phyloP scores from a whole-genome alignment of 2,888 invertebrate genomes.

The Ophion ellenae region DNA sequence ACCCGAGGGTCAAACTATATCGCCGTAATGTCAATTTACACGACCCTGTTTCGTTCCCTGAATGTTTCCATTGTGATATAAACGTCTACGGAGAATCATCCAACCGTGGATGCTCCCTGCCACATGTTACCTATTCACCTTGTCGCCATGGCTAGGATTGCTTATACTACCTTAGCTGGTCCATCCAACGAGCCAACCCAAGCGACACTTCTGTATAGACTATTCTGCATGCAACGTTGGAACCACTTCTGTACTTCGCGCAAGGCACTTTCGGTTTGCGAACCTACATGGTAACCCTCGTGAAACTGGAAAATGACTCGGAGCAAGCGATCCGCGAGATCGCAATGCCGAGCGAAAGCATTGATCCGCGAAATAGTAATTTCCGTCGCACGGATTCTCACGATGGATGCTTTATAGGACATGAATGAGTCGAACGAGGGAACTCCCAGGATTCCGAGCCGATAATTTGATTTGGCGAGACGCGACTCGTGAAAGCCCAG shows the following conservation, averaged over 20 bases:
- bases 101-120: not conserved
- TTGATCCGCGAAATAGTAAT: slow-evolving; percentile 53
- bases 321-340: slow-evolving; percentile 32
- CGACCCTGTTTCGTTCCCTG: not conserved
- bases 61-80: not conserved
- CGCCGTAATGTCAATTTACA: not conserved
- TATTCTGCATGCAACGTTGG: not conserved
- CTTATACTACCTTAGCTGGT: not conserved
- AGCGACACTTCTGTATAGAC: not conserved
- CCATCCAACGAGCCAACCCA: not conserved
- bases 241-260: not conserved
- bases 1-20: not conserved
- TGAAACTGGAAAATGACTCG: slow-evolving; percentile 26
- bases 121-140: not conserved
- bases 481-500: slow-evolving; percentile 28
- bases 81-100: not conserved
- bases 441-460: slow-evolving; percentile 46
- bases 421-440: slow-evolving; percentile 34
- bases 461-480: slow-evolving; percentile 59
- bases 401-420: slow-evolving; percentile 17
- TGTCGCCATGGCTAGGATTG: not conserved
- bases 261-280: not conserved
- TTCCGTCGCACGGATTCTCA: slow-evolving; percentile 45
- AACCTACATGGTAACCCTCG: not conserved
- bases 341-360: slow-evolving; percentile 31